Evolutionary conservation across 2,888 invertebrate genomes (phyloP).

Genomic region (Diaprepes abbreviatus): DNA sequence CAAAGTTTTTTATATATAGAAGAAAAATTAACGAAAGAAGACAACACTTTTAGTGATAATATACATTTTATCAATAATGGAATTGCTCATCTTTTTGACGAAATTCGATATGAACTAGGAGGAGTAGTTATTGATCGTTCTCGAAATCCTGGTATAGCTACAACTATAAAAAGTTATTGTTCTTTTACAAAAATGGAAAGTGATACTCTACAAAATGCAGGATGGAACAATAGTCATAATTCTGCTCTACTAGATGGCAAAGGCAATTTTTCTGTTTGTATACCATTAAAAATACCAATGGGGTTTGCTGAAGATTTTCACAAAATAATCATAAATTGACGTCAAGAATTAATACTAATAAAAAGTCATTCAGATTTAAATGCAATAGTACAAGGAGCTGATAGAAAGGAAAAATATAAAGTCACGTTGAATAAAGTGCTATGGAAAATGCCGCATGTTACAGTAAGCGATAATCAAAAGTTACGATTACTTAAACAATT

Average conservation of each 20-base stretch:
- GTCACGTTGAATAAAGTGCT: too few relatives aligned
- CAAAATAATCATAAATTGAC: constrained; percentile 39
- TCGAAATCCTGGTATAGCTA: constrained; percentile 45
- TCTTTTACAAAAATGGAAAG: background rate
- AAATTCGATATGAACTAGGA: constrained; percentile 52
- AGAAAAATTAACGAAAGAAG: constrained; percentile 44
- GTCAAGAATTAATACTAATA: too few relatives aligned
- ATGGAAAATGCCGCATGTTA: too few relatives aligned
- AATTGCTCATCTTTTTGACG: constrained; percentile 42
- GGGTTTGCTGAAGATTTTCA: constrained; percentile 26
- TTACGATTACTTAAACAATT: too few relatives aligned
- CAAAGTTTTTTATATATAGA: constrained; percentile 53
- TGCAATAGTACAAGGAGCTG: too few relatives aligned
- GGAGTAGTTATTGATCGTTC: constrained; percentile 43
- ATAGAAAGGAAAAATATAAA: too few relatives aligned
- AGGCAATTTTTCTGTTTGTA: constrained; percentile 16
- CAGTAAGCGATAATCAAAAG: too few relatives aligned
- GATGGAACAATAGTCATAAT: background rate
- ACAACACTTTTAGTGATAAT: constrained; percentile 21
- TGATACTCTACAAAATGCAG: background rate
- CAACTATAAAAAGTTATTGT: constrained; percentile 4
- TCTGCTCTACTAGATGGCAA: background rate
- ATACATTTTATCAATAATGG: constrained; percentile 45
- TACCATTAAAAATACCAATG: constrained; percentile 14
- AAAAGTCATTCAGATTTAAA: too few relatives aligned